A percentile compares a stretch with the other conserved stretches of the same genome.
phyloP scores from a whole-genome alignment of 53 echinoderm and acorn worm genomes.

The Astropecten irregularis region DNA sequence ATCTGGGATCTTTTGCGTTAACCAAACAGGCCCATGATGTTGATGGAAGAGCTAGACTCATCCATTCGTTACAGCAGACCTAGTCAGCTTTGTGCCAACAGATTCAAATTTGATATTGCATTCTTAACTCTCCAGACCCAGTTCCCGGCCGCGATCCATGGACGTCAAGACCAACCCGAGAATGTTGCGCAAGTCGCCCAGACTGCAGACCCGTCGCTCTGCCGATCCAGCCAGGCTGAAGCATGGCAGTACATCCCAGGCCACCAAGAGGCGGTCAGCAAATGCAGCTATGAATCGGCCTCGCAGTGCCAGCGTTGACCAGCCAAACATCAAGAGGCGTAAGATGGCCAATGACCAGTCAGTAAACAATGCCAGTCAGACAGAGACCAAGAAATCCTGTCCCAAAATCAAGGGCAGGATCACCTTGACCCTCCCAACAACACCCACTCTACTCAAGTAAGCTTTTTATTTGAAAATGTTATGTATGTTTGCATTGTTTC shows the following conservation, averaged over 20 bases:
- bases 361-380: not conserved
- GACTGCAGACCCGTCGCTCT: slow-evolving; percentile 25
- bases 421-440: slow-evolving; percentile 54
- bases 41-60: too few species aligned
- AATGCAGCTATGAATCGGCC: not conserved
- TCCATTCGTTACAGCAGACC: too few species aligned
- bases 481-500: too few species aligned
- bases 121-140: not conserved
- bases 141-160: not conserved
- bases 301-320: not conserved
- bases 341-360: slow-evolving; percentile 5
- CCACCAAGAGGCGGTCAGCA: slow-evolving; percentile 33
- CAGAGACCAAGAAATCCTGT: slow-evolving; percentile 1
- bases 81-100: too few species aligned
- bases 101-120: not conserved
- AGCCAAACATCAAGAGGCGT: slow-evolving; percentile 8
- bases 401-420: slow-evolving; percentile 34
- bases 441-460: slow-evolving; percentile 68
- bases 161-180: not conserved
- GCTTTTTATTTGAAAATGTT: too few species aligned
- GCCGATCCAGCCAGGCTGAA: slow-evolving; percentile 5
- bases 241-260: not conserved
- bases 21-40: too few species aligned
- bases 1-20: too few species aligned
- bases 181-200: slow-evolving; percentile 1